These are phyloP conservation scores for Cerastis rubricosa DNA, from an alignment of 2,888 invertebrate species.

Conservation along the genomic window DNA sequence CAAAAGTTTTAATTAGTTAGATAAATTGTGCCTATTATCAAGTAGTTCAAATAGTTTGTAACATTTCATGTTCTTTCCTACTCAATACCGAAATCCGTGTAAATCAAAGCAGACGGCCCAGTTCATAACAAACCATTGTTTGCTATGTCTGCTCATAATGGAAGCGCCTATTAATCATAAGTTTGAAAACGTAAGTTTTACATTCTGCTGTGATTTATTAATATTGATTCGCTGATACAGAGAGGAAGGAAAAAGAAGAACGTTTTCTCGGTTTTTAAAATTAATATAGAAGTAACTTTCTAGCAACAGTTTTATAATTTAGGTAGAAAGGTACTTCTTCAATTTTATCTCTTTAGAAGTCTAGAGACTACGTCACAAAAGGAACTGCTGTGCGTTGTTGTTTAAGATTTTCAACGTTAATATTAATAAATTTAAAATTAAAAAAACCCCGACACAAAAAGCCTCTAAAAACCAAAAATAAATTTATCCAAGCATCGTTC, in stretches of 20 bases:
- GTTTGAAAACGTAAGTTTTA: slow-evolving; percentile 40
- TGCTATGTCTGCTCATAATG: slow-evolving; percentile 48
- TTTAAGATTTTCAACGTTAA: background rate
- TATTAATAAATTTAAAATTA: too few relatives aligned
- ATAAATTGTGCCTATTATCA: background rate
- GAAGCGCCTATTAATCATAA: slow-evolving; percentile 54
- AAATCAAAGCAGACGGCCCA: slow-evolving; percentile 22
- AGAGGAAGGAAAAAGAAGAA: background rate
- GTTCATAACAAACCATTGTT: slow-evolving; percentile 38
- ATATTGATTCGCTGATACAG: slow-evolving; percentile 8
- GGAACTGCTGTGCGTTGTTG: background rate
- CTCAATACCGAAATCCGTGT: slow-evolving; percentile 13
- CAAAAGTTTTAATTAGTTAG: background rate
- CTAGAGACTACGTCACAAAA: background rate
- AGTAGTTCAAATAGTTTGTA: background rate
- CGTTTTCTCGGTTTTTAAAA: background rate
- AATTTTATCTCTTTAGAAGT: background rate
- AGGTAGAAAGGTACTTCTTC: background rate
- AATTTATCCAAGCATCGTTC: too few relatives aligned
- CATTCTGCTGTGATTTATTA: slow-evolving; percentile 45
- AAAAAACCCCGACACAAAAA: too few relatives aligned
- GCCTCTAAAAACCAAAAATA: too few relatives aligned
- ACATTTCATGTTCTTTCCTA: slow-evolving; percentile 7
- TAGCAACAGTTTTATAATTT: background rate
- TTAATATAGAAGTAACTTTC: background rate